Evolutionary conservation across 2,888 invertebrate species (phyloP).

Genomic region (Zygaena filipendulae): DNA sequence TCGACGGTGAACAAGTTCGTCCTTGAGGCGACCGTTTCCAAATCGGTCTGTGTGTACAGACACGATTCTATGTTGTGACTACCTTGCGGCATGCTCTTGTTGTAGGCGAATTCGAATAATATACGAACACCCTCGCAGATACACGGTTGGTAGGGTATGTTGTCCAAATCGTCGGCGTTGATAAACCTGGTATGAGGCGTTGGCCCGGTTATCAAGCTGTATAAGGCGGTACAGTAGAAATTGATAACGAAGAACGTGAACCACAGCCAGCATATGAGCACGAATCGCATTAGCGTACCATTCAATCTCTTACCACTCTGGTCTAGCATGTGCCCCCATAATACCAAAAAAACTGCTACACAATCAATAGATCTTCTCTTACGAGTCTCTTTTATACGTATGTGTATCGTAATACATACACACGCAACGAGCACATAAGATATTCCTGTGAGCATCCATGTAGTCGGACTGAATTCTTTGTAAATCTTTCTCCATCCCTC

Average conservation of each 20-base stretch:
- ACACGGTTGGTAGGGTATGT: slow-evolving; percentile 29
- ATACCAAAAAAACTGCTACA: slow-evolving; percentile 21
- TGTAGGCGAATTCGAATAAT: slow-evolving; percentile 27
- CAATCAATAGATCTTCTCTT: slow-evolving; percentile 16
- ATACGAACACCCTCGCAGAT: slow-evolving; percentile 24
- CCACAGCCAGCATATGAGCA: slow-evolving; percentile 37
- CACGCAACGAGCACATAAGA: slow-evolving; percentile 20
- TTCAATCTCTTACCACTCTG: slow-evolving; percentile 25
- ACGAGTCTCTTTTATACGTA: slow-evolving; percentile 9
- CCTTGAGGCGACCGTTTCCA: slow-evolving; percentile 25
- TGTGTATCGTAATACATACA: slow-evolving; percentile 16
- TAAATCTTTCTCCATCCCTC: slow-evolving; percentile 34
- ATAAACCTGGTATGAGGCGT: slow-evolving; percentile 20
- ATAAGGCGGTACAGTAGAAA: slow-evolving; percentile 39
- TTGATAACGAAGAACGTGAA: slow-evolving; percentile 37
- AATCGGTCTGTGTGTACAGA: no score
- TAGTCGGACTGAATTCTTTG: slow-evolving; percentile 25
- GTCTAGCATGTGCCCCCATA: slow-evolving; percentile 34
- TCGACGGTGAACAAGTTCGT: slow-evolving; percentile 27
- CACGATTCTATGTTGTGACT: slow-evolving; percentile 23
- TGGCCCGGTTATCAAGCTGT: slow-evolving; percentile 31
- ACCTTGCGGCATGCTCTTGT: slow-evolving; percentile 27
- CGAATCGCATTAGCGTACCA: slow-evolving; percentile 22
- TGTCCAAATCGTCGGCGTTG: slow-evolving; percentile 20
- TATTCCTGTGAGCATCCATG: slow-evolving; percentile 32